These are phyloP conservation scores for Gnathonemus echidnorhynchus DNA, from an alignment of 2,113 vertebrate genomes.

Conservation along the genomic window DNA sequence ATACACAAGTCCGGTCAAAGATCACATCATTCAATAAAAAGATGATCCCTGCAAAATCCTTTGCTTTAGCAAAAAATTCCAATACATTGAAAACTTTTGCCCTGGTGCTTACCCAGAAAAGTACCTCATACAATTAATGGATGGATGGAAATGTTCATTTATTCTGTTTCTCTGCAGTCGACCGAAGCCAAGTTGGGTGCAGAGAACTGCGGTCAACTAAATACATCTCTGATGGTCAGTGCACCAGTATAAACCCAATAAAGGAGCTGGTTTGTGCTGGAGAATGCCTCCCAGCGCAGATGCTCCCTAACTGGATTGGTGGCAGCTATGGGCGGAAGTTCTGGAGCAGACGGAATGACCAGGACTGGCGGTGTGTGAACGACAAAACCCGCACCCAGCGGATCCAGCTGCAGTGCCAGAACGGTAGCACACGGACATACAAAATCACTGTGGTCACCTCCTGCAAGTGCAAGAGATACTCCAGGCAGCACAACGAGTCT, in stretches of 20 bases:
- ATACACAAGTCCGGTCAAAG: slow-evolving; percentile 14
- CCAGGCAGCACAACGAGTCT: slow-evolving; percentile 83
- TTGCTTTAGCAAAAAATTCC: not conserved
- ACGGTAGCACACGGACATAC: slow-evolving; percentile 89
- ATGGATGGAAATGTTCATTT: not conserved
- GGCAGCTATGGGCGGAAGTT: slow-evolving; percentile 73
- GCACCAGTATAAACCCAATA: slow-evolving; percentile 83
- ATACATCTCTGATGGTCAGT: slow-evolving; percentile 92
- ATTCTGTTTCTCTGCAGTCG: slow-evolving; percentile 38
- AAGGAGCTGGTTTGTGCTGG: slow-evolving; percentile 94
- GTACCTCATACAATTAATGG: not conserved
- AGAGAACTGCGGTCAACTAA: slow-evolving; percentile 90
- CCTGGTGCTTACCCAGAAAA: not conserved
- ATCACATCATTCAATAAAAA: not conserved
- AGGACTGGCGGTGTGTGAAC: slow-evolving; percentile 80
- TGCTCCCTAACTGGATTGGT: slow-evolving; percentile 94
- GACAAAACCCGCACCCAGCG: slow-evolving; percentile 87
- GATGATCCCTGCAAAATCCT: not conserved
- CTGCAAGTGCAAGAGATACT: slow-evolving; percentile 90
- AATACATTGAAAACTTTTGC: not conserved
- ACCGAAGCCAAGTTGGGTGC: slow-evolving; percentile 81
- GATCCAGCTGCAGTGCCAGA: slow-evolving; percentile 83
- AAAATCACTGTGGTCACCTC: slow-evolving; percentile 88
- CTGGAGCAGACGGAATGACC: slow-evolving; percentile 77
- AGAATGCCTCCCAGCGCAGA: slow-evolving; percentile 80